Percentiles rank a stretch among this genome's conserved stretches.
phyloP scores from a whole-genome alignment of 2,888 invertebrate species.

The Dynastes grantii region DNA sequence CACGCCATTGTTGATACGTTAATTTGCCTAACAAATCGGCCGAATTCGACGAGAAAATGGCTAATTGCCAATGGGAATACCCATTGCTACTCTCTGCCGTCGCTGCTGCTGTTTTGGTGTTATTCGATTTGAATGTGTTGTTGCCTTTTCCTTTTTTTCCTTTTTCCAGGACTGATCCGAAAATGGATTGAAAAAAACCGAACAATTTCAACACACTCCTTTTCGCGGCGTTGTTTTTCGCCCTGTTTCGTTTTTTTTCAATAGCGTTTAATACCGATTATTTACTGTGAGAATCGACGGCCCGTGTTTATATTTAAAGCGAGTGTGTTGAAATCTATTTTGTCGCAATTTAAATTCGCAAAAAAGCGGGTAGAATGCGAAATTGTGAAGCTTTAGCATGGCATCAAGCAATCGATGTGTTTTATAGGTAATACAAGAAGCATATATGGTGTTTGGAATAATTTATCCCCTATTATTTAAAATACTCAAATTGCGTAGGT shows the following conservation, averaged over 20 bases:
- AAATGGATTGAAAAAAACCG: no score
- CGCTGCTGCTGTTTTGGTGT: not conserved
- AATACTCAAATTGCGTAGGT: no score
- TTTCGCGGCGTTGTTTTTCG: not conserved
- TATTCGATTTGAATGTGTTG: not conserved
- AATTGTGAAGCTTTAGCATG: not conserved
- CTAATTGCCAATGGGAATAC: conserved; percentile 53
- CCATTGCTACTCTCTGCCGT: not conserved
- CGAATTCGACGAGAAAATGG: conserved; percentile 57
- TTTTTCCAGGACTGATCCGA: no score
- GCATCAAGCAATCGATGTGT: not conserved
- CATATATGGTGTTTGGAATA: not conserved
- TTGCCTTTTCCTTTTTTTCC: not conserved
- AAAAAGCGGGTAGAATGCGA: not conserved
- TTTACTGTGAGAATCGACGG: not conserved
- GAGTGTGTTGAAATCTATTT: no score
- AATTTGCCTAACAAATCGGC: conserved; percentile 55
- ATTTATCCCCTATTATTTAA: not conserved
- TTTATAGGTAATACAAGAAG: not conserved
- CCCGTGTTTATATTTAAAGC: not conserved
- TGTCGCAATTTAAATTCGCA: no score
- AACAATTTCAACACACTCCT: not conserved
- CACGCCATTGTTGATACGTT: conserved; percentile 52
- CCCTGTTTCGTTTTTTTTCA: not conserved
- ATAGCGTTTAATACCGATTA: not conserved